phyloP scores from a whole-genome alignment of 92 coral and sea anemone genomes.

The Epizoanthus fatuus region DNA sequence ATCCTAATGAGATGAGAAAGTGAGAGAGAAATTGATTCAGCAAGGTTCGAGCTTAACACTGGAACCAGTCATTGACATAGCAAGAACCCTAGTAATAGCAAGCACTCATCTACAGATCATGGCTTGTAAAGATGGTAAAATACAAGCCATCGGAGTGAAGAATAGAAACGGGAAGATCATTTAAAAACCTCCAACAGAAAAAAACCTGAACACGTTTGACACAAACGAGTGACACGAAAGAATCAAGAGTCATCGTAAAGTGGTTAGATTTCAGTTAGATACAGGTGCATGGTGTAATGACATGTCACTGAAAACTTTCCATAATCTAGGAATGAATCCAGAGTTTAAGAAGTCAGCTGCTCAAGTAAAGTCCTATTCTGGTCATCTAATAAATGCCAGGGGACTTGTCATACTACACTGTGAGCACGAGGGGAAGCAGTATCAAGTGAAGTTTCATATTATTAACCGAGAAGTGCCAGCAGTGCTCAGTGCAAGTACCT shows the following conservation, averaged over 20 bases:
- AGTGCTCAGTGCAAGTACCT: constrained; percentile 50
- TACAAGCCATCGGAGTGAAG: constrained; percentile 16
- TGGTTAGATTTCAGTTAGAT: constrained; percentile 41
- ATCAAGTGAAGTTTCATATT: constrained; percentile 49
- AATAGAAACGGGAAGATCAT: background rate
- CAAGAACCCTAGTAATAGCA: constrained; percentile 58
- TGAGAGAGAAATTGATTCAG: constrained; percentile 52
- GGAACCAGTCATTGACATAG: constrained; percentile 62
- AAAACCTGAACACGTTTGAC: background rate
- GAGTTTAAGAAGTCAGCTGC: constrained; percentile 43
- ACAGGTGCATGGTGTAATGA: constrained; percentile 49
- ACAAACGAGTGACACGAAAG: background rate
- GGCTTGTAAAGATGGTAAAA: constrained; percentile 44
- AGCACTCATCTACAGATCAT: constrained; percentile 57
- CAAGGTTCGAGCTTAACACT: constrained; percentile 70
- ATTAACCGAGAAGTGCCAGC: constrained; percentile 42
- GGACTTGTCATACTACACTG: constrained; percentile 45
- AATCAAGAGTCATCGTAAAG: background rate
- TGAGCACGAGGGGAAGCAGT: constrained; percentile 34
- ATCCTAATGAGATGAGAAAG: constrained; percentile 74
- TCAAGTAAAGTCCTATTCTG: constrained; percentile 46
- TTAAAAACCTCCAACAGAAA: background rate
- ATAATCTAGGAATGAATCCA: background rate
- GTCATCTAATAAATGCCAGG: constrained; percentile 29
- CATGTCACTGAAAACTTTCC: constrained; percentile 41